Evolutionary conservation across 2,797 vertebrate genomes (phyloP).

Genomic region (Sebastes vulpes): DNA sequence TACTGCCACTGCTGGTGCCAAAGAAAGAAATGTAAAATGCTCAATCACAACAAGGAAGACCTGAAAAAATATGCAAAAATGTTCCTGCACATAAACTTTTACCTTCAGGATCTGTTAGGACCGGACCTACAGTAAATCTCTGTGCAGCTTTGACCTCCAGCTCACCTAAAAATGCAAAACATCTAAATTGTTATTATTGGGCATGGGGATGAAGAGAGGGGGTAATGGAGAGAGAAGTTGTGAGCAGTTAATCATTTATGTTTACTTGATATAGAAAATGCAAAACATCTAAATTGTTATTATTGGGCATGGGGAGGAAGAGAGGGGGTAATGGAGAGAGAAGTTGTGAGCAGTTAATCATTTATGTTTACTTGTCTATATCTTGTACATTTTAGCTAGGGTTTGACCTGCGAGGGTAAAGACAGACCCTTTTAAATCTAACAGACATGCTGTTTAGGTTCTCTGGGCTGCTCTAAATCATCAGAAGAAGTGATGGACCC

Average conservation of each 20-base stretch:
- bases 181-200: conserved; percentile 21
- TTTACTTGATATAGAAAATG: conserved; percentile 34
- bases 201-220: not conserved
- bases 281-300: conserved; percentile 24
- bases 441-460: not conserved
- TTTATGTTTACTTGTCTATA: conserved; percentile 37
- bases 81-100: conserved; percentile 6
- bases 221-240: not conserved
- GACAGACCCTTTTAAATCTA: conserved; percentile 34
- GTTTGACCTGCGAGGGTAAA: conserved; percentile 30
- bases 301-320: not conserved
- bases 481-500: not conserved
- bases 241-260: conserved; percentile 52
- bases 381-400: not conserved
- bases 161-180: conserved; percentile 38
- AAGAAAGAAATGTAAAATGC: not conserved
- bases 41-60: not conserved
- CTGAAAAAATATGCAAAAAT: not conserved
- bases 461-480: conserved; percentile 18
- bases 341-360: conserved; percentile 24
- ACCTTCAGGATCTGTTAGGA: conserved; percentile 38
- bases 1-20: not conserved
- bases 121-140: conserved; percentile 49
- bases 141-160: conserved; percentile 7
- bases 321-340: not conserved